Base-by-base conservation (phyloP, 2,113 vertebrate genomes). In the Nannobrachium achirus region DNA sequence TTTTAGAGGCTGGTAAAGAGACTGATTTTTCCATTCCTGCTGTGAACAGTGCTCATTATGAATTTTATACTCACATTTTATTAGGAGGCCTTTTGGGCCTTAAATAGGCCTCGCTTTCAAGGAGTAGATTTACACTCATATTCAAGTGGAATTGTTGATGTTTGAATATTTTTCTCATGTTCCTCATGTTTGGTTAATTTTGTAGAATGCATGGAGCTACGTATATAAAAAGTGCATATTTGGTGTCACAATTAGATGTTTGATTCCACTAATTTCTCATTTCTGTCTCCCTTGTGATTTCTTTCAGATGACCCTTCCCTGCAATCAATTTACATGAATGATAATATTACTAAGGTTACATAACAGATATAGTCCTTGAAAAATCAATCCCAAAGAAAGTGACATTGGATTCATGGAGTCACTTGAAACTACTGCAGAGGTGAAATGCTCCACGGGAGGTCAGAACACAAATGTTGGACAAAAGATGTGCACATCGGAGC, bases 341-440 rank as follows among this genome's bases (percentile, higher is more conserved):
- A 89, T 92, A 78, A 88, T 75, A 84, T 79, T 76, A 63, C 72
- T 62, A 73, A 69, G 45, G 69, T 84, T 60, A 84, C 83, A 76
- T 81, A 83, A 84, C 82, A 75, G 72, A 78, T 64, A 85, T 76
- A 64, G 75, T 71, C 84, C 79, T 84, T 87, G 62, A 84, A 88
- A 33, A 87, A 84, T 76, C 52, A 57, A 87, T 80, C 67, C 60
- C 73, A 87, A 79, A 84, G 80, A 84, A 82, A 71, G 71, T 81
- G 88, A 90, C 75, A 89, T 90, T 91, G 91, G 93, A 94, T 93
- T 91, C 77, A 98, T 98, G 98, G 97, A 97, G 92, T 94, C 95
- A 86, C 93, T 95, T 84, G 95, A 97, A 89, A 92, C 92, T 71
- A 90, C 93, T 90, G 88, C 93, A 89, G 94, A 93, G 87, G 94